These are phyloP conservation scores for Epizoanthus fatuus DNA, from an alignment of 92 coral and sea anemone genomes.

Conservation along the genomic window DNA sequence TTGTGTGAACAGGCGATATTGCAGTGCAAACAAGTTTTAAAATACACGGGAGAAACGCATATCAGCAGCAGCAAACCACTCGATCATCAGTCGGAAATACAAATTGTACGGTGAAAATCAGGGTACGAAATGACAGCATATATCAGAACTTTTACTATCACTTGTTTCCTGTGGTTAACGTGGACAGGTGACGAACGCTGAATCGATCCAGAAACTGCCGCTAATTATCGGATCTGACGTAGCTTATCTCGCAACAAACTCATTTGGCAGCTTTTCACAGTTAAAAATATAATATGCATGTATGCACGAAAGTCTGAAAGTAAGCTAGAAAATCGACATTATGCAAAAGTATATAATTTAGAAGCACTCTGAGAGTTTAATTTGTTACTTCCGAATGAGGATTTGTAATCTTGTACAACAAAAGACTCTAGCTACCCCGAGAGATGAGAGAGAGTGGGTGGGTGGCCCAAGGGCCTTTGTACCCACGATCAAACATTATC, in stretches of 20 bases:
- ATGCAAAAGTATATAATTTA: too few relatives aligned
- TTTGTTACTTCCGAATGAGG: too few relatives aligned
- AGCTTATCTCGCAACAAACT: background rate
- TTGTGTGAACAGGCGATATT: background rate
- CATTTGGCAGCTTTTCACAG: constrained; percentile 3
- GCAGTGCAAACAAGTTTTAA: too few relatives aligned
- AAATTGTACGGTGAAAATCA: background rate
- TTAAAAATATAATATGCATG: background rate
- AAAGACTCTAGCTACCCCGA: too few relatives aligned
- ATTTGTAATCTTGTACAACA: too few relatives aligned
- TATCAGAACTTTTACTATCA: background rate
- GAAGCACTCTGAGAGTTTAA: too few relatives aligned
- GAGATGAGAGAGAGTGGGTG: background rate
- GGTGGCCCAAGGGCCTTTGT: constrained; percentile 15
- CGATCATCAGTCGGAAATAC: background rate
- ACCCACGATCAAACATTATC: background rate
- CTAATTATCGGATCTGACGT: background rate
- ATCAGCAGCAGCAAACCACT: too few relatives aligned
- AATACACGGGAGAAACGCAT: too few relatives aligned
- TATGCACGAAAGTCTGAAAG: too few relatives aligned
- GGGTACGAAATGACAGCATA: background rate
- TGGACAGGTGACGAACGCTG: too few relatives aligned
- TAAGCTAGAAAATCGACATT: too few relatives aligned
- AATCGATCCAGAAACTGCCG: background rate
- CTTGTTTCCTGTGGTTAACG: too few relatives aligned